Base-by-base conservation (phyloP, 2,888 invertebrate species). In the Melipona beecheii region DNA sequence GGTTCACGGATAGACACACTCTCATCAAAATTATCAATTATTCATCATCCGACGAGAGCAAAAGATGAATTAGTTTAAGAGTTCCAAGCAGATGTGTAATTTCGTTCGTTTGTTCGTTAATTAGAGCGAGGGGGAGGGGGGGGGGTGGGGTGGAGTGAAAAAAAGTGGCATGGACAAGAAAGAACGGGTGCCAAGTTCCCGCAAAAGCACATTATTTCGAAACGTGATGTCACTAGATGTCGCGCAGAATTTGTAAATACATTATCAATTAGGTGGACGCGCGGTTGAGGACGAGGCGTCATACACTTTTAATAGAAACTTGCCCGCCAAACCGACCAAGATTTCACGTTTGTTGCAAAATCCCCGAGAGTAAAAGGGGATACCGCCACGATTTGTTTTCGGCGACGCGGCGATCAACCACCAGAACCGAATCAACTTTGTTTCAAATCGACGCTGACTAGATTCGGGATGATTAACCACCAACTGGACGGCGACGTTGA, bases 161-260 rank as follows among this genome's bases (percentile, higher is more conserved):
- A n/a, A 31, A 65, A n/a, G 19, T n/a, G 21, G 19, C 2, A 9
- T 21, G 11, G 11, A 17, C 17, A 56, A 56, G n/a, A n/a, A 56
- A 58, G 56, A 58, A 58, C 31, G 2, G 43, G 66, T 90, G 90
- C 86, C 90, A 89, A 90, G 81, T 84, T 74, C 24, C 77, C 75
- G 75, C 75, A 56, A 68, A 75, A 78, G 70, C 75, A 19, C 83
- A 90, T 90, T 90, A 90, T 90, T 90, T 89, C 86, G 81, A 88
- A 87, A 76, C 84, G 69, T 90, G 90, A 90, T 90, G 90, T 90
- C 90, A 90, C 69, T 85, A 79, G 71, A 70, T 56, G 56, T 75
- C 65, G 75, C 69, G 60, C 69, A 60, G 75, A 62, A 66, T 78
- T 78, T 87, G 75, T 78, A 82, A 83, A 85, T 85, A 85, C 82